Conservation (phyloP, 2,113 vertebrate genomes). For the Pelusios castaneus region DNA sequence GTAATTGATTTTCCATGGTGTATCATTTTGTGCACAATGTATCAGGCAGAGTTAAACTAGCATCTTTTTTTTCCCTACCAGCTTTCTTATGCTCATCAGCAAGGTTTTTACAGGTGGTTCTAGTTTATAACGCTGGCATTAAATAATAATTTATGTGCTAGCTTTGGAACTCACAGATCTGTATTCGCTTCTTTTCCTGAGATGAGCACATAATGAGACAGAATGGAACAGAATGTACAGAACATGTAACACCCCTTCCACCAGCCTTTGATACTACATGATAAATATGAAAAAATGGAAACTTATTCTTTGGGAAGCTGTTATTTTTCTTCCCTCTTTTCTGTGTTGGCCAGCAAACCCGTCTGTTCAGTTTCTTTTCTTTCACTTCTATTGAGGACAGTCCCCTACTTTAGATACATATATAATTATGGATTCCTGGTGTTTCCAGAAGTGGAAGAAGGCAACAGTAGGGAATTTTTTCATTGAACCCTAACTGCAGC, state of each 20-base stretch:
- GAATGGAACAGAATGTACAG: background rate
- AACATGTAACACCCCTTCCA: background rate
- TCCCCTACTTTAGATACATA: background rate
- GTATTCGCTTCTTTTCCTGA: background rate
- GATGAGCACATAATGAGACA: background rate
- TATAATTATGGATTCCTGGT: background rate
- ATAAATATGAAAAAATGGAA: background rate
- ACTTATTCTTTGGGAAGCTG: background rate
- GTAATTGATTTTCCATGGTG: background rate
- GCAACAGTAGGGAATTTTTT: background rate
- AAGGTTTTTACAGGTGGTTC: background rate
- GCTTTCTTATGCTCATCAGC: background rate
- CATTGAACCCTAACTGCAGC: conserved; percentile 1
- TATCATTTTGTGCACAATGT: background rate
- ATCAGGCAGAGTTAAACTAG: background rate
- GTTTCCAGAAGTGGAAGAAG: conserved; percentile 3
- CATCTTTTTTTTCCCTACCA: background rate
- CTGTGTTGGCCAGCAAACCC: background rate
- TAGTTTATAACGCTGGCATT: background rate
- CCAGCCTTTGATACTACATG: background rate
- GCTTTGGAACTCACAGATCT: rapidly evolving
- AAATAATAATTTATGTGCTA: background rate
- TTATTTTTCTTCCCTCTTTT: background rate
- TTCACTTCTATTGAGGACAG: background rate
- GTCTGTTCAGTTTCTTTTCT: background rate